phyloP scores from a whole-genome alignment of 1,140 invertebrate species.

The Microplitis mediator region DNA sequence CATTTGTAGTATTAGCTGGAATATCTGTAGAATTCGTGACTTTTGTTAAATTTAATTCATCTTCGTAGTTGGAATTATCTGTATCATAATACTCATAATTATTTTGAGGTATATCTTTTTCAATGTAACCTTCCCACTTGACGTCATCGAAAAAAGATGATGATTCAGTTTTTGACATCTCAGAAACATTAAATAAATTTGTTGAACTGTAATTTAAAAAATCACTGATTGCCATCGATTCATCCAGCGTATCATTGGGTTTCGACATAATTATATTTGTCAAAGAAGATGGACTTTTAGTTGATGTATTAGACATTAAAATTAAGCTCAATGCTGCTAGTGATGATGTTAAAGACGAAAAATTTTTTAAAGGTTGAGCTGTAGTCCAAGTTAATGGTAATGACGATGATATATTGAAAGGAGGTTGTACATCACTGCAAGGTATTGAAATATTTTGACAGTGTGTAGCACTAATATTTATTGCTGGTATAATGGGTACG shows the following conservation, averaged over 20 bases:
- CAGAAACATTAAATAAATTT: not conserved
- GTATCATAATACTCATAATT: slow-evolving; percentile 42
- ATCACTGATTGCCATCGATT: slow-evolving; percentile 6
- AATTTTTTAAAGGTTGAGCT: not conserved
- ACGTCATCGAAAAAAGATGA: not conserved
- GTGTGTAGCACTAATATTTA: slow-evolving; percentile 3
- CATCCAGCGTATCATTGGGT: slow-evolving; percentile 49
- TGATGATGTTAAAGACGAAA: slow-evolving; percentile 32
- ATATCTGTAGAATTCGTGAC: not conserved
- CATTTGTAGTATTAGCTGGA: not conserved
- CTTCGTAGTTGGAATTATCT: slow-evolving; percentile 11
- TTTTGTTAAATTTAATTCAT: slow-evolving; percentile 8
- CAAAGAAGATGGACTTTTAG: slow-evolving; percentile 2
- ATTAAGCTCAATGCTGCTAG: slow-evolving; percentile 48
- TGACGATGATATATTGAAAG: slow-evolving; percentile 9
- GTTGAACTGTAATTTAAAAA: slow-evolving; percentile 5
- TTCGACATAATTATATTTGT: slow-evolving; percentile 20
- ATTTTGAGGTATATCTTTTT: slow-evolving; percentile 32
- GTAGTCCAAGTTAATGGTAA: not conserved
- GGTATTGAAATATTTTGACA: slow-evolving; percentile 37
- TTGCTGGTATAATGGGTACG: slow-evolving; percentile 8
- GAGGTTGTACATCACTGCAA: slow-evolving; percentile 31
- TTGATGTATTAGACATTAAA: slow-evolving; percentile 43
- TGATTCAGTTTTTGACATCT: not conserved
- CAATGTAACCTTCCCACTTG: slow-evolving; percentile 21